Percentiles rank a stretch among this genome's conserved stretches.
phyloP scores from a whole-genome alignment of 2,888 invertebrate genomes.

The Yponomeuta evonymella region DNA sequence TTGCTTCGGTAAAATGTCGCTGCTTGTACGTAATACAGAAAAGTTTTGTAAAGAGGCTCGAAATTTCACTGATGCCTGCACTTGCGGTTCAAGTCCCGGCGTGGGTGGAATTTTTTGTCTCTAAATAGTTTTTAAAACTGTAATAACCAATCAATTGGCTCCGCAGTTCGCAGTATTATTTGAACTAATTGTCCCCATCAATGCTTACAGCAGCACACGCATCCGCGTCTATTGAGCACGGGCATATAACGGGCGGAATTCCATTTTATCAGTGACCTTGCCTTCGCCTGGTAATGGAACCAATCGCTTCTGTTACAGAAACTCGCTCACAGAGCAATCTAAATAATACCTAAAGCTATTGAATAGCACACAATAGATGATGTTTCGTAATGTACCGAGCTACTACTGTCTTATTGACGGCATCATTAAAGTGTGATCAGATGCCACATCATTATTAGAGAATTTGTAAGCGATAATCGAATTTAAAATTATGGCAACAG shows the following conservation, averaged over 20 bases:
- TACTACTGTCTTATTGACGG: neutral
- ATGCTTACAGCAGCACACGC: neutral
- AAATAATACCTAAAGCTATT: neutral
- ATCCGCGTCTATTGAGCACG: neutral
- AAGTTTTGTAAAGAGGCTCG: too few species aligned
- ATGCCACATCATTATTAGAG: neutral
- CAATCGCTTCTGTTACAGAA: constrained; percentile 3
- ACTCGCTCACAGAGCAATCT: neutral
- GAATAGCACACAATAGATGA: neutral
- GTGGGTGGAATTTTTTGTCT: too few species aligned
- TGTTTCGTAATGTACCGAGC: neutral
- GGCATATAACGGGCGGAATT: neutral
- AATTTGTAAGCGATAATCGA: neutral
- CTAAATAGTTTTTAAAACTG: neutral
- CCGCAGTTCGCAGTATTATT: neutral
- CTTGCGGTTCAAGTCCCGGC: too few species aligned
- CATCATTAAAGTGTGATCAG: constrained; percentile 3
- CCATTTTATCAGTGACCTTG: neutral
- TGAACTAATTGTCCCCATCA: neutral
- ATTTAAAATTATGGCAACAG: neutral
- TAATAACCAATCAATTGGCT: neutral
- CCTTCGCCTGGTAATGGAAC: neutral
- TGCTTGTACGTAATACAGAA: too few species aligned
- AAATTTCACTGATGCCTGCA: too few species aligned
- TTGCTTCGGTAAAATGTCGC: too few species aligned